Conservation (phyloP, 2,888 invertebrate genomes). For the Metellina segmentata region DNA sequence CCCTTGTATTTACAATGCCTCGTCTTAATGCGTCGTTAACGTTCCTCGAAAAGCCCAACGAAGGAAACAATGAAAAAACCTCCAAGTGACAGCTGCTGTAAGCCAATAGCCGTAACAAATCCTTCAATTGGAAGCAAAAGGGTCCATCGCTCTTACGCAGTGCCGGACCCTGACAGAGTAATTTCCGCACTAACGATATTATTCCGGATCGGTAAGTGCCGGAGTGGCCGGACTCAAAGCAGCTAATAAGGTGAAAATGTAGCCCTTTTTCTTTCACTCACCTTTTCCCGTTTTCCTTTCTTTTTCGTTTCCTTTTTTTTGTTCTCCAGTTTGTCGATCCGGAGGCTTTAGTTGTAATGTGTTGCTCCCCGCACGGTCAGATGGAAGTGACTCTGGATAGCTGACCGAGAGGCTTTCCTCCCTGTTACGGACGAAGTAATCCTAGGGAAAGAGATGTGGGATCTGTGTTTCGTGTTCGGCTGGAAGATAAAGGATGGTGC, state of each 20-base stretch:
- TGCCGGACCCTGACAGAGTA: slow-evolving; percentile 72
- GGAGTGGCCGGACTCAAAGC: slow-evolving; percentile 61
- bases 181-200: slow-evolving; percentile 74
- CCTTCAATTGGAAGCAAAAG: slow-evolving; percentile 65
- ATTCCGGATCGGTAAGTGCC: slow-evolving; percentile 70
- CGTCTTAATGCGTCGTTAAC: background rate
- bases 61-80: slow-evolving; percentile 13
- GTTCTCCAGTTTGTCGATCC: slow-evolving; percentile 25
- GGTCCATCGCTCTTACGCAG: slow-evolving; percentile 52
- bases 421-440: background rate
- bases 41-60: slow-evolving; percentile 1
- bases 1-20: background rate
- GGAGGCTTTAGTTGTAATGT: slow-evolving; percentile 30
- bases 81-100: slow-evolving; percentile 50
- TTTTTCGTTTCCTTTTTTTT: slow-evolving; percentile 9
- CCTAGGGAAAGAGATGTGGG: background rate
- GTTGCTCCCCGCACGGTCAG: background rate
- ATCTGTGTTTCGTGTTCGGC: background rate
- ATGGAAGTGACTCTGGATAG: background rate
- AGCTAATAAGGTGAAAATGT: slow-evolving; percentile 72
- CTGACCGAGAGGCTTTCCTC: slow-evolving; percentile 3
- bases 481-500: too few species aligned
- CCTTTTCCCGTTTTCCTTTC: background rate
- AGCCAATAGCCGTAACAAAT: slow-evolving; percentile 70
- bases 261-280: slow-evolving; percentile 51